Percentiles rank a stretch among this genome's conserved stretches.
Conservation (phyloP, 2,113 vertebrate genomes). For the Myrmecobius fasciatus region DNA sequence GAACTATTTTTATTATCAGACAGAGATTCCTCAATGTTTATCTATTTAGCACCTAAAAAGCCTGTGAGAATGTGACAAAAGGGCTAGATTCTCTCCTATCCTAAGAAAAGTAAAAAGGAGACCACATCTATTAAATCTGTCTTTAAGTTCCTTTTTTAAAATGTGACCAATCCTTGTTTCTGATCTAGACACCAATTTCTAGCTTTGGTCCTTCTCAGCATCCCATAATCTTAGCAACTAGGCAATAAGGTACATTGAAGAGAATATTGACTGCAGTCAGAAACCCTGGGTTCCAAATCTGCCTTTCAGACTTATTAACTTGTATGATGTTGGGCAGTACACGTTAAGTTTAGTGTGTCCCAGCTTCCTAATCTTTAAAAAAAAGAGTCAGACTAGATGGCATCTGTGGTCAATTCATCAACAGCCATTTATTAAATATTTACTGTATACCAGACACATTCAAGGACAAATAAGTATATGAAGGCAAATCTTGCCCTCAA, state of each 20-base stretch:
- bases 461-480: background rate
- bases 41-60: background rate
- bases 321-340: background rate
- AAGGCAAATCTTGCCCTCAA: background rate
- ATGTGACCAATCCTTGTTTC: background rate
- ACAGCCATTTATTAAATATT: background rate
- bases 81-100: background rate
- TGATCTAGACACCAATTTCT: background rate
- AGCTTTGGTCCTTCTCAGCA: background rate
- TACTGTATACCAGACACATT: background rate
- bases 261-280: background rate
- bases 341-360: background rate
- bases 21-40: background rate
- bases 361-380: background rate
- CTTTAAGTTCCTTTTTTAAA: background rate
- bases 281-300: background rate
- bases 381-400: background rate
- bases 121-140: background rate
- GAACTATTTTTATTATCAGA: background rate
- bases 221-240: accelerated
- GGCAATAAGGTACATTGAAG: background rate
- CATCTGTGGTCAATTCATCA: background rate
- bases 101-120: background rate
- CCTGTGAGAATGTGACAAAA: background rate
- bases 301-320: background rate